Evolutionary conservation across 1,140 invertebrate species (phyloP).

Genomic region (Papilio polyxenes): DNA sequence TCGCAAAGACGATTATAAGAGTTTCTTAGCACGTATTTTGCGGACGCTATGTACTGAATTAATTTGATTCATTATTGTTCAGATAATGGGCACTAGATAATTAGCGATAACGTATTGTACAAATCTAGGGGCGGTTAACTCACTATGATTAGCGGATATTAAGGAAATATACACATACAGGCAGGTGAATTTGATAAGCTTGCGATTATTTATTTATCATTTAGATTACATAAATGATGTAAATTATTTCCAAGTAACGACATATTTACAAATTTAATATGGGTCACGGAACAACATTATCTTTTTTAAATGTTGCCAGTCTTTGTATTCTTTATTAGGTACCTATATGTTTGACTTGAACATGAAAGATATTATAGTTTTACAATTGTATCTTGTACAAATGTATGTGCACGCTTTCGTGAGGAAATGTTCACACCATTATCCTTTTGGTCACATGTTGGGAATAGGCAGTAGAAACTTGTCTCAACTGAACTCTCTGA

Average conservation of each 20-base stretch:
- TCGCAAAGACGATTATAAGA: conserved; percentile 32
- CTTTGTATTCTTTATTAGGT: too few species aligned
- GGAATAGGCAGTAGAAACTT: conserved; percentile 1
- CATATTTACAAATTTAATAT: not conserved
- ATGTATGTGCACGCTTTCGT: too few species aligned
- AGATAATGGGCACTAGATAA: conserved; percentile 32
- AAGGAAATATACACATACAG: not conserved
- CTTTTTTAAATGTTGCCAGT: not conserved
- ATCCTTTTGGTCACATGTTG: not conserved
- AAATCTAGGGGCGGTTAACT: conserved; percentile 26
- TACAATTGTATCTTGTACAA: too few species aligned
- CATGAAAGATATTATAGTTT: too few species aligned
- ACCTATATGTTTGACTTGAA: too few species aligned
- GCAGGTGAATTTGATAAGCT: conserved; percentile 28
- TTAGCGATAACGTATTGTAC: conserved; percentile 30
- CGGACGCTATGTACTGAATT: conserved; percentile 43
- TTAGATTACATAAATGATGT: not conserved
- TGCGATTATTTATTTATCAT: conserved; percentile 9
- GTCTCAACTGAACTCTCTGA: not conserved
- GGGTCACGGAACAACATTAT: not conserved
- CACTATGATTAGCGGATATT: conserved; percentile 35
- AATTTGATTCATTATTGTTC: conserved; percentile 55
- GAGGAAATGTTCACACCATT: not conserved
- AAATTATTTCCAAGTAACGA: not conserved
- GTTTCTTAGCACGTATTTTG: conserved; percentile 42